Base-by-base conservation (phyloP, 2,888 invertebrate species). In the Lepidocyrtoides sp. region DNA sequence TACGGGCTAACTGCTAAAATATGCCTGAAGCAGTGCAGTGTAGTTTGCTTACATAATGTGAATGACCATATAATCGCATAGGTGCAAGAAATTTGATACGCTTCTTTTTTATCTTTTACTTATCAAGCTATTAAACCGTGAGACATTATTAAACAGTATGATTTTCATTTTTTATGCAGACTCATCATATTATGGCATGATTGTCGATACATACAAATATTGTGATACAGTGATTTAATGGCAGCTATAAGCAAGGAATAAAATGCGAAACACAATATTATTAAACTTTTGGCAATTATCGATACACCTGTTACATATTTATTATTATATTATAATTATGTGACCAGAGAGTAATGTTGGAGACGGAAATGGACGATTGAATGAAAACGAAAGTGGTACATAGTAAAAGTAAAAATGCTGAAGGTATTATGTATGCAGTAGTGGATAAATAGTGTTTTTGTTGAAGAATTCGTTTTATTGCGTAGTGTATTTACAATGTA, bases 21-120 rank as follows among this genome's bases (percentile, higher is more conserved):
- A n/a, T n/a, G n/a, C n/a, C n/a, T n/a, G n/a, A n/a, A n/a, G n/a
- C n/a, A n/a, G n/a, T n/a, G n/a, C n/a, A n/a, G n/a, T n/a, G n/a
- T 26, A 20, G 2, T 63, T 63, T 26, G 26, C 10, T 41, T 36
- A 17, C 20, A 14, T 75, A 48, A 75, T 79, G 79, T 79, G 79
- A 79, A 79, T 79, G 79, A 79, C 79, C 79, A 79, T 79, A 57
- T 79, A 79, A 79, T 79, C 79, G 32, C n/a, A 23, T 54, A 75
- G 75, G 75, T 48, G 75, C 44, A 75, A 75, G 48, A 48, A 44
- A 75, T 75, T 48, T 75, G 75, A 75, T 79, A 79, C 79, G 79
- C 79, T 79, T 69, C 69, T 32, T 69, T 69, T 63, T 32, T 60
- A 4, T 60, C 20, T 29, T 12, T 41, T 72, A n/a, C n/a, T n/a